phyloP scores from a whole-genome alignment of 2,113 vertebrate species.

The Tautogolabrus adspersus region DNA sequence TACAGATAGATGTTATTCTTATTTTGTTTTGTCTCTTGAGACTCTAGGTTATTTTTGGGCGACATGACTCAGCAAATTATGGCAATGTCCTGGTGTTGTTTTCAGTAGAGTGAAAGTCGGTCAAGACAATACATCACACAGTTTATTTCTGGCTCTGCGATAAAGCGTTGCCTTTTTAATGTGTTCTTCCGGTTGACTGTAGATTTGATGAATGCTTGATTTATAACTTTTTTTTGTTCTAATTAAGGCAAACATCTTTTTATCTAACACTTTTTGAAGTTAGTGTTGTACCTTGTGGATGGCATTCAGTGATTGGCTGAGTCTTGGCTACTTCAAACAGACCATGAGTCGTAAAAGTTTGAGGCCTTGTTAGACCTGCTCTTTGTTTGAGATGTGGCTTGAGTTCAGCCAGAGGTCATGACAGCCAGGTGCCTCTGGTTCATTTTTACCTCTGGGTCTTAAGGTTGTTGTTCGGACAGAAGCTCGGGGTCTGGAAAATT shows the following conservation, averaged over 20 bases:
- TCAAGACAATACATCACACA: neutral
- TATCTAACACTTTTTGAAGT: slow-evolving; percentile 9
- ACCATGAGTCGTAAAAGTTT: slow-evolving; percentile 74
- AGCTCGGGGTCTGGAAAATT: slow-evolving; percentile 41
- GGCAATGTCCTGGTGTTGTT: neutral
- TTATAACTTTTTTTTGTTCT: neutral
- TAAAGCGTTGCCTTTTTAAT: neutral
- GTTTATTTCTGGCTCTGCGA: neutral
- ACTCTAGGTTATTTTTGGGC: neutral
- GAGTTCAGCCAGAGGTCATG: slow-evolving; percentile 78
- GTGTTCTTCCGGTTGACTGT: neutral
- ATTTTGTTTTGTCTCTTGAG: neutral
- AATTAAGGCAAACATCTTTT: neutral
- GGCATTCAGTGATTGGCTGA: slow-evolving; percentile 51
- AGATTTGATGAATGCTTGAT: neutral
- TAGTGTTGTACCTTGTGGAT: slow-evolving; percentile 18
- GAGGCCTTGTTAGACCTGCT: slow-evolving; percentile 76
- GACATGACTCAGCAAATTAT: neutral
- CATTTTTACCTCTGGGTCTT: slow-evolving; percentile 58
- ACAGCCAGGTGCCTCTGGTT: slow-evolving; percentile 77
- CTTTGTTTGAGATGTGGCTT: slow-evolving; percentile 74
- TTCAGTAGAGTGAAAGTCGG: neutral
- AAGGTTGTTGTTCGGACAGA: slow-evolving; percentile 53
- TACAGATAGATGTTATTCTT: neutral
- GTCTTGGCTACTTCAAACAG: slow-evolving; percentile 80